These are phyloP conservation scores for Calonectris borealis DNA, from an alignment of 2,113 vertebrate genomes.

Conservation along the genomic window DNA sequence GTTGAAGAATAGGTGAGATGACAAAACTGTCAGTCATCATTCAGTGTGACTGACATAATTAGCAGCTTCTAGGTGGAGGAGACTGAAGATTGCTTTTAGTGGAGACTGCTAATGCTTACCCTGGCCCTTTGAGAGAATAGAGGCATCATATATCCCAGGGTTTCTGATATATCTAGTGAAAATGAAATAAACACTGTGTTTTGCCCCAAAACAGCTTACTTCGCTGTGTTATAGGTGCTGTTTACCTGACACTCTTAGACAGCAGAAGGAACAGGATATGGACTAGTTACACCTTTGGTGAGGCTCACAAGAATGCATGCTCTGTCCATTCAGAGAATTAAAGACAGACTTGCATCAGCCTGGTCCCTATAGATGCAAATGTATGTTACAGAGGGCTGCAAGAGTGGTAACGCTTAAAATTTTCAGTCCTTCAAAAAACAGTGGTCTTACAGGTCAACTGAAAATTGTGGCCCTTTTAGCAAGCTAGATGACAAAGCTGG, in stretches of 20 bases:
- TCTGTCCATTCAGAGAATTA: not conserved
- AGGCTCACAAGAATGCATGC: not conserved
- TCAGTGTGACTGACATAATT: constrained; percentile 62
- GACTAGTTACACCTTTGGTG: not conserved
- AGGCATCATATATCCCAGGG: not conserved
- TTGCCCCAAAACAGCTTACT: not conserved
- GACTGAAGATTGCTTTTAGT: not conserved
- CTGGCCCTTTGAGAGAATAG: not conserved
- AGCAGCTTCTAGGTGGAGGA: constrained; percentile 33
- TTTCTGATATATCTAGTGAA: not conserved
- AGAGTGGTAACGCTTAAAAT: not conserved
- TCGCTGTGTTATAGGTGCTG: not conserved
- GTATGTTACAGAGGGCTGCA: not conserved
- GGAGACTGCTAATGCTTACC: not conserved
- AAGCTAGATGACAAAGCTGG: not conserved
- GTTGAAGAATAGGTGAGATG: constrained; percentile 45
- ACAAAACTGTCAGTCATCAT: constrained; percentile 58
- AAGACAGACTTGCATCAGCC: not conserved
- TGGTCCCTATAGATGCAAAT: not conserved
- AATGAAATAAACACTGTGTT: not conserved
- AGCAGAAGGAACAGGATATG: not conserved
- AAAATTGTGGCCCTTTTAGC: not conserved
- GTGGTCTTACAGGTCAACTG: not conserved
- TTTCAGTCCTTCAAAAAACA: not conserved
- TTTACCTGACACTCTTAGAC: not conserved